Percentiles rank a stretch among this genome's conserved stretches.
Conservation (phyloP, 2,113 vertebrate genomes). For the Acrocephalus arundinaceus region DNA sequence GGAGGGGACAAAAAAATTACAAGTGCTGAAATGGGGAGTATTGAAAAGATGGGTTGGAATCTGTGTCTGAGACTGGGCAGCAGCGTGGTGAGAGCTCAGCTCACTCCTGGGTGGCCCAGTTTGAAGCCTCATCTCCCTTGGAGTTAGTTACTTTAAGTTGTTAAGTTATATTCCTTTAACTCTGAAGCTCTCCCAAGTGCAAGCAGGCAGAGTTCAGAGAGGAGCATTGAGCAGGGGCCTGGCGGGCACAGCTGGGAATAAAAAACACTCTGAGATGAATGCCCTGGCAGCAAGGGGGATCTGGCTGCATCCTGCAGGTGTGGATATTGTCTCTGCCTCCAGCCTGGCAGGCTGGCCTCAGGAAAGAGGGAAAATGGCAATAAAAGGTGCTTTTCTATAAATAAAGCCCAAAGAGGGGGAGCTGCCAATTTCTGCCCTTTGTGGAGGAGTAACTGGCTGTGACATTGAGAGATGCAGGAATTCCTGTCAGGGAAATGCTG, state of each 20-base stretch:
- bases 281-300: not conserved
- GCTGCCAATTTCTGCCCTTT: not conserved
- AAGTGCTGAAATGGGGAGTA: not conserved
- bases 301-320: not conserved
- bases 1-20: not conserved
- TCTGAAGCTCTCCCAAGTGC: not conserved
- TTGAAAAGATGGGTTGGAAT: not conserved
- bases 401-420: not conserved
- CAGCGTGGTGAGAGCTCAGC: not conserved
- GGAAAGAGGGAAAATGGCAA: not conserved
- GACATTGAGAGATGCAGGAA: not conserved
- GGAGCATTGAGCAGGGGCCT: not conserved
- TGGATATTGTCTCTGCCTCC: not conserved
- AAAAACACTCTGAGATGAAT: not conserved
- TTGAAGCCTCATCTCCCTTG: not conserved
- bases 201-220: not conserved
- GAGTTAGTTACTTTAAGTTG: not conserved
- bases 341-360: not conserved
- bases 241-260: not conserved
- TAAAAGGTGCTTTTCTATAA: not conserved
- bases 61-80: not conserved
- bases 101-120: not conserved
- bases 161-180: not conserved
- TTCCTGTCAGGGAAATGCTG: not conserved
- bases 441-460: not conserved